These are phyloP conservation scores for Sminthurinus aureus DNA, from an alignment of 2,888 invertebrate species.

Conservation along the genomic window DNA sequence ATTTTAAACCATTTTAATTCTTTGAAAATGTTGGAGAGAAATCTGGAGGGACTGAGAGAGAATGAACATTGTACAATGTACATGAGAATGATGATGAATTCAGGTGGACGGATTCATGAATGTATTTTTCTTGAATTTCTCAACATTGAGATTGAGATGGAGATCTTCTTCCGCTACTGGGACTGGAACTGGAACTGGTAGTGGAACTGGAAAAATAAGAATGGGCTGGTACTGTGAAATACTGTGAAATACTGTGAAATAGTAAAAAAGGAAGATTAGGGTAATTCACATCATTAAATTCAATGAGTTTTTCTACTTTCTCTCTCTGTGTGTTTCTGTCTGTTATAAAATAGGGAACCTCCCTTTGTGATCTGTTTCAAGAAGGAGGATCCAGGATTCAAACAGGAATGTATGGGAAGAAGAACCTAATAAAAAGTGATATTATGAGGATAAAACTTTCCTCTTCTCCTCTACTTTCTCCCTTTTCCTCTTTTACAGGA, in stretches of 20 bases:
- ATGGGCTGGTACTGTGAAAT: background rate
- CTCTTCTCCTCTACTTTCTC: background rate
- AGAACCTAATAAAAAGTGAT: background rate
- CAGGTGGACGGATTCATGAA: background rate
- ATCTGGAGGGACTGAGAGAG: too few species aligned
- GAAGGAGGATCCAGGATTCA: background rate
- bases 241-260: background rate
- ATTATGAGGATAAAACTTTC: background rate
- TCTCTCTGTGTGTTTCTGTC: too few species aligned
- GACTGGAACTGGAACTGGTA: background rate
- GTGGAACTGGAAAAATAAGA: background rate
- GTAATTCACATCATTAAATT: constrained; percentile 21
- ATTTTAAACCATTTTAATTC: too few species aligned
- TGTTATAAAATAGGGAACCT: background rate
- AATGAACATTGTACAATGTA: too few species aligned
- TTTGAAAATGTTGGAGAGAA: too few species aligned
- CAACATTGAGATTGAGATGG: background rate
- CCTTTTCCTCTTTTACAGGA: background rate
- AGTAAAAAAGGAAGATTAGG: constrained; percentile 13
- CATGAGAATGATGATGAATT: too few species aligned
- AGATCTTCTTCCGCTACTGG: background rate
- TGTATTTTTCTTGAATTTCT: background rate
- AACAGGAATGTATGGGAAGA: background rate
- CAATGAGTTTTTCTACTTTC: background rate
- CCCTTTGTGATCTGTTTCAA: background rate